Evolutionary conservation across 2,797 vertebrate species (phyloP).

Genomic region (Urophycis tenuis): DNA sequence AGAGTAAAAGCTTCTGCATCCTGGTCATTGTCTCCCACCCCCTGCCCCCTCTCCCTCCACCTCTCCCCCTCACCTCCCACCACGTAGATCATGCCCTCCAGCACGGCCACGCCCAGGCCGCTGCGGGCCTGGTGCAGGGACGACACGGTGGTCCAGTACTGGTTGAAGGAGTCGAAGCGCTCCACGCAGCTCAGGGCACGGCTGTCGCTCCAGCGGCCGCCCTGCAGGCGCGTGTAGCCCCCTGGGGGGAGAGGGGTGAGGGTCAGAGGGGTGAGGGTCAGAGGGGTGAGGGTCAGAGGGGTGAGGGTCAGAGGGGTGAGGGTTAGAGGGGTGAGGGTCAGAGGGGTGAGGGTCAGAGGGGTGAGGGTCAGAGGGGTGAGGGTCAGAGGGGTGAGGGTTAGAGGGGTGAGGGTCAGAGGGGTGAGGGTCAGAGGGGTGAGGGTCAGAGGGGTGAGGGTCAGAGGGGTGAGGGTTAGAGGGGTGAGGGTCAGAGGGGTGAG

Average conservation of each 20-base stretch:
- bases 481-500: not conserved
- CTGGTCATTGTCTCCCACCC: not conserved
- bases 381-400: too few species aligned
- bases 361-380: not conserved
- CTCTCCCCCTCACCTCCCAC: conserved; percentile 81
- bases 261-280: not conserved
- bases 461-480: too few species aligned
- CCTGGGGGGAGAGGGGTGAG: conserved; percentile 65
- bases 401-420: not conserved
- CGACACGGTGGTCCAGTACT: conserved; percentile 96
- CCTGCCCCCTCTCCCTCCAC: too few species aligned
- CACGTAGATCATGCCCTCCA: conserved; percentile 95
- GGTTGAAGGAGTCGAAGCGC: conserved; percentile 95
- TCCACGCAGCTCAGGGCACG: conserved; percentile 94
- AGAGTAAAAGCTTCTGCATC: not conserved
- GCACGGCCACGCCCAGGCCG: conserved; percentile 83
- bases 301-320: not conserved
- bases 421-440: not conserved
- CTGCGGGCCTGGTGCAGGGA: conserved; percentile 95
- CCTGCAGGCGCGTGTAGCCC: conserved; percentile 92
- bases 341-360: not conserved
- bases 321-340: not conserved
- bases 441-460: not conserved
- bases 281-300: not conserved
- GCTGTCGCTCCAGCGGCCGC: conserved; percentile 94